Percentiles rank a stretch among this genome's conserved stretches.
Conservation (phyloP, 37 sponge, comb jelly and placozoan species). For the Trichoplax adhaerens region DNA sequence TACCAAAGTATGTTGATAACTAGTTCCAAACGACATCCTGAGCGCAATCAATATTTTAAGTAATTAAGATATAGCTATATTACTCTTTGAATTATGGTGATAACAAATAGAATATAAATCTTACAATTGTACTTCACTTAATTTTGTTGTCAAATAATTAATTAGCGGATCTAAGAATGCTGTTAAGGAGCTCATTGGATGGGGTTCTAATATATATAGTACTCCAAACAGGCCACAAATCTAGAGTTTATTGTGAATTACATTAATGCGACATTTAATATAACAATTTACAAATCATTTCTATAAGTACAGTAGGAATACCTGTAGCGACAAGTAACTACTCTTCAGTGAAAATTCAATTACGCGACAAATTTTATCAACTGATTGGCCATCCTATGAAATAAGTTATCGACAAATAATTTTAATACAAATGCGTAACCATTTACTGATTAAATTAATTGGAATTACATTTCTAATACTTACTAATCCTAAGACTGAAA, state of each 20-base stretch:
- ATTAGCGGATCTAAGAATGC: conserved; percentile 5
- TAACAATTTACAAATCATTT: no score
- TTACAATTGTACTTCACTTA: not conserved
- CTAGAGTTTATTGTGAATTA: conserved; percentile 10
- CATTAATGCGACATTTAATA: not conserved
- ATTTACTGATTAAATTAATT: no score
- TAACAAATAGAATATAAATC: no score
- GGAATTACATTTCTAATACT: not conserved
- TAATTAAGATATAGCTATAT: no score
- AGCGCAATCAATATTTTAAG: no score
- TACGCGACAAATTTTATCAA: conserved; percentile 24
- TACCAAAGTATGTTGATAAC: no score
- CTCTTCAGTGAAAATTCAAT: conserved; percentile 24
- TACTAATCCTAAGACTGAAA: conserved; percentile 41
- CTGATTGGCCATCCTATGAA: conserved; percentile 11
- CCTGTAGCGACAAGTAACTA: no score
- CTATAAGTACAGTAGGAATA: no score
- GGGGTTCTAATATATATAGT: conserved; percentile 33
- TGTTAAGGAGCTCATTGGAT: conserved; percentile 9
- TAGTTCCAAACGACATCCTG: no score
- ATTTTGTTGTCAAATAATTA: conserved; percentile 7
- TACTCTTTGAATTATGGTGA: no score
- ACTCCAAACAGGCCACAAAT: conserved; percentile 32
- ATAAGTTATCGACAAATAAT: not conserved
- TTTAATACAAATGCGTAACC: no score